Percentiles rank a stretch among this genome's conserved stretches.
Evolutionary conservation across 2,888 invertebrate genomes (phyloP).

Genomic region (Patella pellucida): DNA sequence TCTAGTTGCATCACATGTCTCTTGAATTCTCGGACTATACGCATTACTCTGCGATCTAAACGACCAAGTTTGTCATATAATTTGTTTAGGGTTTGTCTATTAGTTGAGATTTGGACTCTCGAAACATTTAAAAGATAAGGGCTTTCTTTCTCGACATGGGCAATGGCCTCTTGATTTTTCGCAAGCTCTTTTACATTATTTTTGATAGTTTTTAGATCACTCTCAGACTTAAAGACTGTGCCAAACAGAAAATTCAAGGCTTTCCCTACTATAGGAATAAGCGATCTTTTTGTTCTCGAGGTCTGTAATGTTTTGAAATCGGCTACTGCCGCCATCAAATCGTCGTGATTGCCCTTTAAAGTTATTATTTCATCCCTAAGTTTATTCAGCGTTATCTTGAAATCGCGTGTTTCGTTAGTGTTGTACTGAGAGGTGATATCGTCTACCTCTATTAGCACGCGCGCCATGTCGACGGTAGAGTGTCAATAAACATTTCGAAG

Average conservation of each 20-base stretch:
- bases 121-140: conserved; percentile 3
- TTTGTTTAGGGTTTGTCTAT: conserved; percentile 1
- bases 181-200: neutral
- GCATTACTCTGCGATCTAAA: neutral
- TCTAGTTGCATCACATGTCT: neutral
- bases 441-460: neutral
- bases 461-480: neutral
- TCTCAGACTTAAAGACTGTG: neutral
- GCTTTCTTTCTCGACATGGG: neutral
- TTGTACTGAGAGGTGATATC: neutral
- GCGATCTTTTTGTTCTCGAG: neutral
- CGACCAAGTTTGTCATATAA: neutral
- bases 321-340: neutral
- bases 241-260: too few species aligned
- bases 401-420: neutral
- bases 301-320: conserved; percentile 10
- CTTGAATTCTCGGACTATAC: neutral
- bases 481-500: neutral
- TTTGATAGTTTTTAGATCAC: neutral
- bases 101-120: neutral
- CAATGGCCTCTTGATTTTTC: neutral
- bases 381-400: neutral
- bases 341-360: neutral
- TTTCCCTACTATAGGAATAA: conserved; percentile 11
- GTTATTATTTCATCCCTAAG: neutral